Percentiles rank a stretch among this genome's conserved stretches.
phyloP scores from a whole-genome alignment of 1,140 invertebrate species.

The Scaptomyza hsui region DNA sequence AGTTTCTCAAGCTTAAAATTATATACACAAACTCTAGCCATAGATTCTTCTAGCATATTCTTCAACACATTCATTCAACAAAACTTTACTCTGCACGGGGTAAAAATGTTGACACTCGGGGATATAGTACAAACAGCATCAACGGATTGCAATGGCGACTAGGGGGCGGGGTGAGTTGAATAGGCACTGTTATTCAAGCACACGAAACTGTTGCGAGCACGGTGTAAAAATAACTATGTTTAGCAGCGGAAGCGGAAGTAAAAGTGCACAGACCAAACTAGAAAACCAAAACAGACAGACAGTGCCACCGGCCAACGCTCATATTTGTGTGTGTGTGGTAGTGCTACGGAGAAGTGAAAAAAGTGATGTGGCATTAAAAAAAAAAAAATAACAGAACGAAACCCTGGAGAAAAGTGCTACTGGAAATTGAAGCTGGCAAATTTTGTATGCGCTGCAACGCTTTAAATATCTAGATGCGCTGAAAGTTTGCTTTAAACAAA shows the following conservation, averaged over 20 bases:
- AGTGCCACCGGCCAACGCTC: not conserved
- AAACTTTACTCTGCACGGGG: not conserved
- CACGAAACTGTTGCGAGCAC: constrained; percentile 58
- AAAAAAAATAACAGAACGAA: constrained; percentile 24
- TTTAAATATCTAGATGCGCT: not conserved
- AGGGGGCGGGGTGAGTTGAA: not conserved
- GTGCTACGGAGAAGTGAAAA: constrained; percentile 2
- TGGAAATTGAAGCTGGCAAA: constrained; percentile 54
- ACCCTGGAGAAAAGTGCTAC: constrained; percentile 32
- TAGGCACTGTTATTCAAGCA: constrained; percentile 57
- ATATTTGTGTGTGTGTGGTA: not conserved
- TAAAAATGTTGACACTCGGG: constrained; percentile 9
- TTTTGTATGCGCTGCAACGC: constrained; percentile 33
- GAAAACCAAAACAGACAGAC: constrained; percentile 4
- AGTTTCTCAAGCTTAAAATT: too few relatives aligned
- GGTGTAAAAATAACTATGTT: constrained; percentile 67
- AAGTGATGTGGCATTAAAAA: constrained; percentile 16
- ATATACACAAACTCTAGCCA: too few relatives aligned
- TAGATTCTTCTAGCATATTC: not conserved
- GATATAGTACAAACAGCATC: constrained; percentile 42
- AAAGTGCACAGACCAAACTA: constrained; percentile 43
- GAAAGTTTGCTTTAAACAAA: not conserved
- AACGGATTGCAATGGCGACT: constrained; percentile 23
- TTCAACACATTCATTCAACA: not conserved
- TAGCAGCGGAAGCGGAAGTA: constrained; percentile 64